Evolutionary conservation across 2,888 invertebrate genomes (phyloP), one percentile per base, ranked within the genome.

Genomic region (Cephus pygmeus): DNA sequence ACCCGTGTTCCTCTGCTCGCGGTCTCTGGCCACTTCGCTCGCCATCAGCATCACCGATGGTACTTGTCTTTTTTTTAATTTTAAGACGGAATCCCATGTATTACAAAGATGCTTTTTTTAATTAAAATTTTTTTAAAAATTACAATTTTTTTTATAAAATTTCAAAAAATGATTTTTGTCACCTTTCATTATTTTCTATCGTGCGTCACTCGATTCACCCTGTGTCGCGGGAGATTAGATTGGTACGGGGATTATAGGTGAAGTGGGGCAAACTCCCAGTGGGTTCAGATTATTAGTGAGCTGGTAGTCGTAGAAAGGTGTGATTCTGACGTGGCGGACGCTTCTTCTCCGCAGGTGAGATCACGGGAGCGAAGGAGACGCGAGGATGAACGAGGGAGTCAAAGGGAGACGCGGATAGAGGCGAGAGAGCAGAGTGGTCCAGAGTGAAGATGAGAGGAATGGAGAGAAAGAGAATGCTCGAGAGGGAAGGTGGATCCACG

Each of bases 281-380:
- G 74, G 35, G 34, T 34, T 76, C 73, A 84, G 85, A 88, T 89
- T 89, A 89, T 89, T 90, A 88, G 88, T 81, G 87, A 87, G 87
- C 86, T 87, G 87, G 85, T 36, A 73, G 87, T 87, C 87, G 85
- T 85, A 79, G 88, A 88, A 90, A 90, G 77, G 77, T 79, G 77
- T 79, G 71, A 78, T 79, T 79, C 75, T 86, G 89, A 90, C 89
- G 90, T 89, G 89, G 88, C 86, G 84, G 86, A 86, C 85, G 83
- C 84, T 84, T 83, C 83, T 85, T 83, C 84, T 82, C 82, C 80
- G 82, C 87, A 83, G 85, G 76, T 76, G 76, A 79, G 79, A 74
- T 34, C 73, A 69, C 77, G 77, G 68, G 78, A 77, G 81, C 79
- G 78, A 75, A 75, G 74, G 80, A 73, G 36, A 75, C 40, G 75